Evolutionary conservation across 1,140 invertebrate species (phyloP).

Genomic region (Bombyx mandarina): DNA sequence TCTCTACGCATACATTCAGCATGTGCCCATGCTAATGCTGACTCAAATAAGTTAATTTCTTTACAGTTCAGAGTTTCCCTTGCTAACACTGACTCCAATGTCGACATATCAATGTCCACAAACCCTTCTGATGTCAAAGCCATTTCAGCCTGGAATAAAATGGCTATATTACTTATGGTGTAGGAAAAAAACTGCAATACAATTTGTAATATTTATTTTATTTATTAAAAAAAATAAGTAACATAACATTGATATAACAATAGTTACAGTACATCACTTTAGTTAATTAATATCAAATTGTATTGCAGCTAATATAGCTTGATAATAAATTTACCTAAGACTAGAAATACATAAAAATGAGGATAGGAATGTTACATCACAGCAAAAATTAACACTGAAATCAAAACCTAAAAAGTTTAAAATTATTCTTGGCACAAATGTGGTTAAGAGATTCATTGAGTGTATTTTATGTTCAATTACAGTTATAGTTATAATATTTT

Average conservation of each 20-base stretch:
- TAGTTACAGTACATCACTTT: slow-evolving; percentile 28
- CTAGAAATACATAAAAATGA: slow-evolving; percentile 17
- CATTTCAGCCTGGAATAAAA: slow-evolving; percentile 87
- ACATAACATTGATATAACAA: slow-evolving; percentile 40
- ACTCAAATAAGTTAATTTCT: slow-evolving; percentile 90
- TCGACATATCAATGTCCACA: slow-evolving; percentile 91
- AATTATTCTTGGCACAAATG: slow-evolving; percentile 23
- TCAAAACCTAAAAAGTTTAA: slow-evolving; percentile 56
- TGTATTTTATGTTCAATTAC: background rate
- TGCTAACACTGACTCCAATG: slow-evolving; percentile 87
- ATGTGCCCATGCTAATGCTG: slow-evolving; percentile 89
- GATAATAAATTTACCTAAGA: slow-evolving; percentile 15
- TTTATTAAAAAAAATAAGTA: slow-evolving; percentile 37
- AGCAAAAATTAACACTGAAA: slow-evolving; percentile 24
- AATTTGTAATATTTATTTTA: slow-evolving; percentile 58
- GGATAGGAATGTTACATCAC: slow-evolving; percentile 9
- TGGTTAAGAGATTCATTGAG: slow-evolving; percentile 4
- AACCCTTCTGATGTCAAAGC: slow-evolving; percentile 93
- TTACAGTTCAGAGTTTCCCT: slow-evolving; percentile 93
- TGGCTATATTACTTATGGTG: slow-evolving; percentile 29
- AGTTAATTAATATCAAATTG: slow-evolving; percentile 42
- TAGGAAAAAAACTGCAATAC: slow-evolving; percentile 71
- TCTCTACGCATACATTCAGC: slow-evolving; percentile 87
- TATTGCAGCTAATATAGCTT: slow-evolving; percentile 55
- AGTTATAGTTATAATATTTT: slow-evolving; percentile 16